Conservation (phyloP, 2,797 vertebrate species). For the Champsocephalus esox region DNA sequence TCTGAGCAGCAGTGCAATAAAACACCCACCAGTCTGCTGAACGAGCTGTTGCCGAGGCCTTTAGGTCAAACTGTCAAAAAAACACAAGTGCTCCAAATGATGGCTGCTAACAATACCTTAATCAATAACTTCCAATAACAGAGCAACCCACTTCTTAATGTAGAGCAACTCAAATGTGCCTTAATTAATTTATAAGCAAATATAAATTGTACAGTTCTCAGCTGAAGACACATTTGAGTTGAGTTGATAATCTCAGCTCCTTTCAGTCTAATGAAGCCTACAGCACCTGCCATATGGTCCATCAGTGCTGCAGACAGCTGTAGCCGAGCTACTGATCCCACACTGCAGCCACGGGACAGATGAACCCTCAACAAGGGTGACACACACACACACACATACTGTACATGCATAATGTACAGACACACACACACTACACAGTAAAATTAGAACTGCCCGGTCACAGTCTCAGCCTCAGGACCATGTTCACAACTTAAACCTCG, state of each 20-base stretch:
- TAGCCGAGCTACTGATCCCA: constrained; percentile 46
- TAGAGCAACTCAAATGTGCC: not conserved
- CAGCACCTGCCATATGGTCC: constrained; percentile 64
- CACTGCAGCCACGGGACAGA: constrained; percentile 37
- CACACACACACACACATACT: constrained; percentile 13
- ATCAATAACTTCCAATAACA: constrained; percentile 5
- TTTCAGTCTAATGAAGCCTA: constrained; percentile 19
- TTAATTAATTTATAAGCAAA: not conserved
- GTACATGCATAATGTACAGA: not conserved
- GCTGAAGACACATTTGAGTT: not conserved
- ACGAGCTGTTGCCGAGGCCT: constrained; percentile 34
- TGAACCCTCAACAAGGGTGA: constrained; percentile 25
- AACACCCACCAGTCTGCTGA: constrained; percentile 62
- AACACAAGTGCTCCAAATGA: constrained; percentile 7
- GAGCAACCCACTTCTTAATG: no score
- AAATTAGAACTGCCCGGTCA: constrained; percentile 2
- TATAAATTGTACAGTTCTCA: not conserved
- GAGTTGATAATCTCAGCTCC: not conserved
- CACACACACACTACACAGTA: constrained; percentile 21
- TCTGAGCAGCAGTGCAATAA: constrained; percentile 66
- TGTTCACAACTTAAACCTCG: not conserved
- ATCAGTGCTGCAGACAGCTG: constrained; percentile 59
- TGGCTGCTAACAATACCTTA: constrained; percentile 1
- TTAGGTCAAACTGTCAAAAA: constrained; percentile 50
- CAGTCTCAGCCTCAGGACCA: constrained; percentile 33